phyloP scores from a whole-genome alignment of 2,113 vertebrate genomes.

The Heloderma charlesbogerti region DNA sequence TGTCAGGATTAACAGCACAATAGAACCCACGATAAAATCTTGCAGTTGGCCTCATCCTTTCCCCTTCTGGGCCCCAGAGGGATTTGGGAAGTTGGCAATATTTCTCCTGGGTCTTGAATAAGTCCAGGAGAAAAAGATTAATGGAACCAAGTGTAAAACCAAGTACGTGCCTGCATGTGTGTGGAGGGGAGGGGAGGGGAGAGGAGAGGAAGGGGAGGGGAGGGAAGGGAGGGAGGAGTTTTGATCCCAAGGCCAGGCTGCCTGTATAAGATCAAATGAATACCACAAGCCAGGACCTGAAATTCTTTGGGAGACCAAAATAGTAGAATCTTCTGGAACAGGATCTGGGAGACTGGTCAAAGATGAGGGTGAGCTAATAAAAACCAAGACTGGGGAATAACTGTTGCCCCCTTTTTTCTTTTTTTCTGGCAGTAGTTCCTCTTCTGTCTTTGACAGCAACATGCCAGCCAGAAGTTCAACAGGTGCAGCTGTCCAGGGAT shows the following conservation, averaged over 20 bases:
- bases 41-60: conserved; percentile 18
- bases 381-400: background rate
- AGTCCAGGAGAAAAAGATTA: conserved; percentile 32
- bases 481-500: background rate
- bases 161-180: conserved; percentile 16
- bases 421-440: background rate
- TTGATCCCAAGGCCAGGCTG: background rate
- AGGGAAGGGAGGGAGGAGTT: background rate
- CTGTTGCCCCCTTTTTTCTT: background rate
- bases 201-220: conserved; percentile 40
- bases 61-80: conserved; percentile 15
- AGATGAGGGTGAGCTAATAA: background rate
- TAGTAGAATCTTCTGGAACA: conserved; percentile 49
- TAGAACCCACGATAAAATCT: conserved; percentile 6
- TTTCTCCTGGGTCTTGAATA: conserved; percentile 18
- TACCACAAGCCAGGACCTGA: conserved; percentile 42
- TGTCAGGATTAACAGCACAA: conserved; percentile 26
- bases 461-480: background rate
- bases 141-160: conserved; percentile 10
- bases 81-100: conserved; percentile 25
- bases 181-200: background rate
- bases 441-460: background rate
- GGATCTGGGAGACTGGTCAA: background rate
- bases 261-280: background rate
- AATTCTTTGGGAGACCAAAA: conserved; percentile 25